Evolutionary conservation across 2,888 invertebrate species (phyloP).

Genomic region (Anoplius nigerrimus): DNA sequence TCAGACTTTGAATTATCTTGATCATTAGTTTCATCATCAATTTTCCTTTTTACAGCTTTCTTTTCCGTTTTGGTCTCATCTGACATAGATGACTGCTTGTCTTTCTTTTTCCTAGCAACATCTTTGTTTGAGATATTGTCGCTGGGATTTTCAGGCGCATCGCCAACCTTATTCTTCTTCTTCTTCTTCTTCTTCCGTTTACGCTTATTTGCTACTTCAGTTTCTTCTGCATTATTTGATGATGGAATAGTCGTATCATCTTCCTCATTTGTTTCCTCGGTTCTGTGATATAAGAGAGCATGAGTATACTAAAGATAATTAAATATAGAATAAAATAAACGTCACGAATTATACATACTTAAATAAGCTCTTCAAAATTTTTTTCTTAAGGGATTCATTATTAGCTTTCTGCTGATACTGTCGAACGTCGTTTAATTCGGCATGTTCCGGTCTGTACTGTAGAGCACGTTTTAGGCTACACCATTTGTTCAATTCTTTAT

Average conservation of each 20-base stretch:
- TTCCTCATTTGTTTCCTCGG: background rate
- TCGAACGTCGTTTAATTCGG: conserved; percentile 87
- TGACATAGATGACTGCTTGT: background rate
- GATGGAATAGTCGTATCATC: conserved; percentile 64
- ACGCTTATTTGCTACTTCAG: conserved; percentile 11
- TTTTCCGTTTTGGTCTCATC: background rate
- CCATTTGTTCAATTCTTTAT: conserved; percentile 96
- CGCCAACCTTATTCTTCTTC: conserved; percentile 62
- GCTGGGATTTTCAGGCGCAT: background rate
- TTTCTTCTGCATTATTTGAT: conserved; percentile 45
- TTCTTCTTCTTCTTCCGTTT: conserved; percentile 67
- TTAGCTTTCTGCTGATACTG: conserved; percentile 85
- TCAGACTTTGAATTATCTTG: background rate
- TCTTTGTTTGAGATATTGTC: background rate
- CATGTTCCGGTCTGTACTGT: conserved; percentile 85
- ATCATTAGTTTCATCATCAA: conserved; percentile 21
- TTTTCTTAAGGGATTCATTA: conserved; percentile 85
- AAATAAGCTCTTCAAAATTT: conserved; percentile 87
- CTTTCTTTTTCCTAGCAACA: background rate
- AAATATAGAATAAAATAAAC: background rate
- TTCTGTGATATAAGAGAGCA: background rate
- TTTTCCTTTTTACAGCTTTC: conserved; percentile 40
- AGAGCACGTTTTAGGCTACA: conserved; percentile 92
- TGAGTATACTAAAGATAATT: background rate
- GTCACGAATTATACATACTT: conserved; percentile 65